Percentiles rank a stretch among this genome's conserved stretches.
phyloP scores from a whole-genome alignment of 1,140 invertebrate species.

The Coenobita brevimanus region DNA sequence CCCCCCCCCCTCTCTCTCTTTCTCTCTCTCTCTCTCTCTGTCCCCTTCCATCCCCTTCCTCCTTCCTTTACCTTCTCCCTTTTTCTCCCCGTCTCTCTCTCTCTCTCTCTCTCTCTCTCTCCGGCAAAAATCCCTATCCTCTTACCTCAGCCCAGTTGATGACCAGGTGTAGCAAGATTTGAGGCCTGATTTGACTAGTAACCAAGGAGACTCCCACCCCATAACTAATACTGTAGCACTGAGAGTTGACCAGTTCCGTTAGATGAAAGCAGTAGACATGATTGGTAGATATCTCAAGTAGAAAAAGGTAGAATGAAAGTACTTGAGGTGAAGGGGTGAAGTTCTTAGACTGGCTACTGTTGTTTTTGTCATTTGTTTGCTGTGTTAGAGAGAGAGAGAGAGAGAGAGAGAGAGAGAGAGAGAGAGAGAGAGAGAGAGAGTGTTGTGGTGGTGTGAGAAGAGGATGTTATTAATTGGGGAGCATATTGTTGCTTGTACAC shows the following conservation, averaged over 20 bases:
- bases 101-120: background rate
- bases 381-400: conserved; percentile 2
- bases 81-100: background rate
- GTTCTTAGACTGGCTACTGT: background rate
- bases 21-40: background rate
- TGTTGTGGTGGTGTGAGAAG: no score
- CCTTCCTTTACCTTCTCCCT: background rate
- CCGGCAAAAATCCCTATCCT: background rate
- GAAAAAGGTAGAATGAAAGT: no score
- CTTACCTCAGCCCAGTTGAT: background rate
- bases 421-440: conserved; percentile 14
- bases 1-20: background rate
- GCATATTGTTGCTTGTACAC: no score
- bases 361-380: no score
- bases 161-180: no score
- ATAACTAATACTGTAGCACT: no score
- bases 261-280: no score
- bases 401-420: conserved; percentile 14
- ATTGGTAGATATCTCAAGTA: no score
- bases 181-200: no score
- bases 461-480: background rate
- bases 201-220: no score
- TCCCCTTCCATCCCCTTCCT: background rate
- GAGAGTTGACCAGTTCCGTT: no score
- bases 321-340: background rate